These are phyloP conservation scores for Stigmatopora nigra DNA, from an alignment of 2,113 vertebrate species.

Conservation along the genomic window DNA sequence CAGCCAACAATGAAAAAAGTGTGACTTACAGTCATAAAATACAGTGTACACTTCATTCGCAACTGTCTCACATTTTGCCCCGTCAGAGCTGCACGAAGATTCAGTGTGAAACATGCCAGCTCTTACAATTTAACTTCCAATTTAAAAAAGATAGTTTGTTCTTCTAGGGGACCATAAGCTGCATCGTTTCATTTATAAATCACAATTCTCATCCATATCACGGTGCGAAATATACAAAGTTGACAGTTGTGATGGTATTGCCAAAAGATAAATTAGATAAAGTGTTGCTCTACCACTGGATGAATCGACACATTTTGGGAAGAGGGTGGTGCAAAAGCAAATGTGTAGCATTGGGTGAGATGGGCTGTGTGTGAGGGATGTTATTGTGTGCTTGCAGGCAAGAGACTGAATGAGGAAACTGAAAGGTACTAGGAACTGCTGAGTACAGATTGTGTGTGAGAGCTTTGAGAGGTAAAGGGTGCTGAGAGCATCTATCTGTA, in stretches of 20 bases:
- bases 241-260: conserved; percentile 3
- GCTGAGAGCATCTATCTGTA: conserved; percentile 66
- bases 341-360: conserved; percentile 1
- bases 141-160: no score
- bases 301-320: conserved; percentile 35
- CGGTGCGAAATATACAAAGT: no score
- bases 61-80: no score
- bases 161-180: no score
- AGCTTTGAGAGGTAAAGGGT: conserved; percentile 58
- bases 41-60: no score
- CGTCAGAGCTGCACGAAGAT: no score
- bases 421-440: conserved; percentile 38
- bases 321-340: conserved; percentile 36
- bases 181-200: no score
- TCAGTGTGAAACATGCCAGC: no score
- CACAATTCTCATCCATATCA: no score
- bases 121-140: no score
- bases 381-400: neutral
- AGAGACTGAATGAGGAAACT: conserved; percentile 21
- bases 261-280: conserved; percentile 34
- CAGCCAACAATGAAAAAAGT: no score
- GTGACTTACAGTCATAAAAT: no score
- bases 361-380: conserved; percentile 9
- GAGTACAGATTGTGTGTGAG: conserved; percentile 60
- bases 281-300: conserved; percentile 44